Conservation (phyloP, 2,888 invertebrate species). For the Epicampocera succincta region DNA sequence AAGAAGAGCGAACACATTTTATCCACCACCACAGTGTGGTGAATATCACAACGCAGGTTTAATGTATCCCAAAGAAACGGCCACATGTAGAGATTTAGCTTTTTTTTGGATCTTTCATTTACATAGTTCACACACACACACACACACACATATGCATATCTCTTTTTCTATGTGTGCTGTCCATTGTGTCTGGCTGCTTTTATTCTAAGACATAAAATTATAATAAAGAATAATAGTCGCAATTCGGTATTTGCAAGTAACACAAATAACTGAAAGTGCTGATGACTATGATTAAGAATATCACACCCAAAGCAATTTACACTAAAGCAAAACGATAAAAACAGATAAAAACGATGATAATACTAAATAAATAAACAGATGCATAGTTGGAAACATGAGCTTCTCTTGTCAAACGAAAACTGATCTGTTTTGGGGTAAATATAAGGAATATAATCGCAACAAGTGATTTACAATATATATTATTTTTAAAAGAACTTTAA, state of each 20-base stretch:
- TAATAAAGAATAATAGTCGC: conserved; percentile 17
- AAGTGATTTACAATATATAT: too few species aligned
- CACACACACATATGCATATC: not conserved
- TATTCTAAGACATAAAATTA: conserved; percentile 33
- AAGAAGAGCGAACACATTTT: not conserved
- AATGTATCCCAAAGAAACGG: not conserved
- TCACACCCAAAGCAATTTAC: conserved; percentile 67
- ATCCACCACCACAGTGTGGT: conserved; percentile 55
- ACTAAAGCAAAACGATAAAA: conserved; percentile 40
- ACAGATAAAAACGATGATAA: conserved; percentile 14
- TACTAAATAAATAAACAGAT: conserved; percentile 19
- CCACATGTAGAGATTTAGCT: not conserved
- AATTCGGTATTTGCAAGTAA: conserved; percentile 4
- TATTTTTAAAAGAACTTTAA: too few species aligned
- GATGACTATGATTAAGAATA: conserved; percentile 56
- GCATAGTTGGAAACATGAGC: not conserved
- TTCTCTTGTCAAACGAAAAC: not conserved
- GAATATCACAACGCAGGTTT: conserved; percentile 4
- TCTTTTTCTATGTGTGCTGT: not conserved
- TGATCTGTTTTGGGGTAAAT: too few species aligned
- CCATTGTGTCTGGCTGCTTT: not conserved
- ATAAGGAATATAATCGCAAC: not conserved
- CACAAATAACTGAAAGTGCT: conserved; percentile 34
- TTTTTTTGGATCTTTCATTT: not conserved
- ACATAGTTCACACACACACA: not conserved